A percentile compares a stretch with the other conserved stretches of the same genome.
phyloP scores from a whole-genome alignment of 2,797 vertebrate species.

The Pteropus rufus region DNA sequence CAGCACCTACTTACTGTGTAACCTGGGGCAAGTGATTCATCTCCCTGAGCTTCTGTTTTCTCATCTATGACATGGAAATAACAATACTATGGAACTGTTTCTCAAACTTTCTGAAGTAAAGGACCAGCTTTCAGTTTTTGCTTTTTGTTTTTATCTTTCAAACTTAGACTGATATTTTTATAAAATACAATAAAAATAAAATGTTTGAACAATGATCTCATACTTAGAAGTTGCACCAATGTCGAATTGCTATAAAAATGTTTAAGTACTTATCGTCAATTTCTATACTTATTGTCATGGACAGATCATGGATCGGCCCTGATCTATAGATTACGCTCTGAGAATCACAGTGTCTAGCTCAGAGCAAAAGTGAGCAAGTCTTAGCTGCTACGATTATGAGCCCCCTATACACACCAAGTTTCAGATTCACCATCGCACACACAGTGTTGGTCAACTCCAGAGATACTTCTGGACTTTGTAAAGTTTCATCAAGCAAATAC shows the following conservation, averaged over 20 bases:
- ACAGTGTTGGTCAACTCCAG: no score
- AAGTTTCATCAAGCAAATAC: background rate
- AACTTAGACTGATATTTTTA: background rate
- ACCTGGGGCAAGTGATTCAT: background rate
- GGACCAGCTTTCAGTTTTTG: background rate
- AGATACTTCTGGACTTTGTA: background rate
- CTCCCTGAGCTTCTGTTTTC: background rate
- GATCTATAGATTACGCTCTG: background rate
- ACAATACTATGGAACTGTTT: background rate
- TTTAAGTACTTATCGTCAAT: background rate
- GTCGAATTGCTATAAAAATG: background rate
- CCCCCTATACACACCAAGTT: no score
- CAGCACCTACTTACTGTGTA: background rate
- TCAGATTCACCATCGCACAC: background rate
- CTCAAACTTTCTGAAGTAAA: background rate
- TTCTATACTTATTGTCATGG: background rate
- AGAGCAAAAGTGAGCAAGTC: background rate
- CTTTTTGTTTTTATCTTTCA: background rate
- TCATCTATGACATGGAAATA: background rate
- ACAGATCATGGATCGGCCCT: background rate
- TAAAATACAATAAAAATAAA: conserved; percentile 7
- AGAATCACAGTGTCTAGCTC: background rate
- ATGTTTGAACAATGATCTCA: background rate
- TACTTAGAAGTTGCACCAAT: background rate
- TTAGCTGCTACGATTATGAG: background rate